Base-by-base conservation (phyloP, 2,113 vertebrate species). In the Burhinus oedicnemus region DNA sequence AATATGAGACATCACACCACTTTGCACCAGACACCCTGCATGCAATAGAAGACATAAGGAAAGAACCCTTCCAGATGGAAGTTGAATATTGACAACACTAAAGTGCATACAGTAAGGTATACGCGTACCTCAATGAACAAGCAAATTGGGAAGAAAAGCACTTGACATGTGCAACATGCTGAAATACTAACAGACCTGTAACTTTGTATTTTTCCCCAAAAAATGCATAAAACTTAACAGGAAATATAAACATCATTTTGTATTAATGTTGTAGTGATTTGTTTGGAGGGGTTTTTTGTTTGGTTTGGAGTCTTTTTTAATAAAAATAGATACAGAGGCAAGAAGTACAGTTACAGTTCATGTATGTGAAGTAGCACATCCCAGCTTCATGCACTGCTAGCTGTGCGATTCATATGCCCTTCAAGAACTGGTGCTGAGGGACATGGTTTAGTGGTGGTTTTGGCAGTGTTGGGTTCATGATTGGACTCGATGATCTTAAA, bases 401-500 rank as follows among this genome's bases (percentile, higher is more conserved):
- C 32, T 30, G 18, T 21, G 34, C 1, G 0, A 57, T 49, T 45
- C 85, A 20, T 4, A 19, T 0, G 2, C 29, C 34, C 30, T 65
- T 47, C 29, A 36, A 51, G 58, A 80, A 65, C 38, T 44, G 44
- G 44, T 44, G 44, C 44, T 44, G 44, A 44, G 44, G 44, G 44
- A 44, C 44, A 44, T 6, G 44, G 44, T 44, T 44, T 44, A 44
- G 44, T 44, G 44, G 44, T 44, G 44, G 44, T 44, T 44, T 44
- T 44, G 44, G 44, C 44, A 44, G 44, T 44, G 44, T 44, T 44
- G 15, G 44, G 44, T 44, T 6, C 14, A 15, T 44, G 44, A 14
- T 44, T 44, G 44, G 44, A 44, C 44, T 44, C 14, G 14, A 44
- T 15, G 44, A 44, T 15, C 44, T 44, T 44, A 44, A 44, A 44